Evolutionary conservation across 1,140 invertebrate species (phyloP), one percentile per base, ranked within the genome.

Genomic region (Ericerus pela): DNA sequence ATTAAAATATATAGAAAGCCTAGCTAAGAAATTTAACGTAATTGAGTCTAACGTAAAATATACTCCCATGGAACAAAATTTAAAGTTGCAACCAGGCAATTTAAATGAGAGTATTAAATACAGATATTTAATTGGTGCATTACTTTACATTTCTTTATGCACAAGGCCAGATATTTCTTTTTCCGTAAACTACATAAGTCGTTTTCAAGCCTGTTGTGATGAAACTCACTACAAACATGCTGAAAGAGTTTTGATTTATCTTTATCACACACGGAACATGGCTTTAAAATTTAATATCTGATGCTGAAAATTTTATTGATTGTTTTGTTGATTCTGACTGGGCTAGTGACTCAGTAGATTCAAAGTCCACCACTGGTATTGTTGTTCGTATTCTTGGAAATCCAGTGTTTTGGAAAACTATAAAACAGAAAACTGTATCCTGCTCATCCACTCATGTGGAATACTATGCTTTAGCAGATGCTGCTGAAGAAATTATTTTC

Each of bases 131-230:
- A 64, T 70, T 53, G 67, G 67, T 36, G 60, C 55, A 10, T 60
- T 73, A 16, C 63, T 72, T 59, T 71, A 71, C 59, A 51, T 70
- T 14, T 60, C 69, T 22, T 61, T 67, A 30, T 58, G 61, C 8
- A 67, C 67, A 5, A 53, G 69, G 58, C 69, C 69, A 31, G 70
- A 73, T 60, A 66, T 73, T 33, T 59, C 65, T 26, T 72, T 71
- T 33, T 14, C 52, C 1, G 52, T 53, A 1, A 63, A 57, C 36
- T 63, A 64, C 51, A 55, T 70, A 6, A 63, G 64, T 24, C 61
- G 66, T 47, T 70, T 67, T 59, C 66, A 66, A 16, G 64, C 60
- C 27, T 61, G 59, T 51, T 66, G 62, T 47, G 59, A 56, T 37
- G 31, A 57, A 59, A 27, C 56, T 26, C 70, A 72, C 56, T 68